phyloP scores from a whole-genome alignment of 2,797 vertebrate species.

The Rousettus madagascariensis region DNA sequence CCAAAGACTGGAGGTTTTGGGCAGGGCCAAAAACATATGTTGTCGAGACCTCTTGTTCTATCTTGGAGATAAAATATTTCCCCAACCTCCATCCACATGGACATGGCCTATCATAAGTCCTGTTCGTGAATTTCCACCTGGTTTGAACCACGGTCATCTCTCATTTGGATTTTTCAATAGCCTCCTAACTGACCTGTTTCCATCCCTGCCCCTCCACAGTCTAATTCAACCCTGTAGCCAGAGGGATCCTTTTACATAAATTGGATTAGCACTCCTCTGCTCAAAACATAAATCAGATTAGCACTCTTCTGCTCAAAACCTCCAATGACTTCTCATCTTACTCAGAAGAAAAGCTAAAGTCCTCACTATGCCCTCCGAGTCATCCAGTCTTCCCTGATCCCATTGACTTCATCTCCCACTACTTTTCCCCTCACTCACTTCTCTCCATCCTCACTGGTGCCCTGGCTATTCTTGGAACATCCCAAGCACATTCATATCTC shows the following conservation, averaged over 20 bases:
- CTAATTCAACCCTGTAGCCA: neutral
- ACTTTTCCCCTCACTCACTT: neutral
- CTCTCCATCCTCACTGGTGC: neutral
- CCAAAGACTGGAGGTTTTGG: neutral
- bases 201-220: neutral
- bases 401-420: neutral
- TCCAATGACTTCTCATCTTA: neutral
- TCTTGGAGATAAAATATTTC: neutral
- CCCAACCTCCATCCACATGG: neutral
- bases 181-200: neutral
- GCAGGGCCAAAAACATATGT: neutral
- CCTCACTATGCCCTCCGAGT: neutral
- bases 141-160: neutral
- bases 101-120: neutral
- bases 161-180: neutral
- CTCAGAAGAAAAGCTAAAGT: neutral
- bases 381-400: neutral
- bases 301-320: neutral
- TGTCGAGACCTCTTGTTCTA: neutral
- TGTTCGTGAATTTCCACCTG: neutral
- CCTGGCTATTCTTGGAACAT: neutral
- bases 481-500: neutral
- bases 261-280: neutral
- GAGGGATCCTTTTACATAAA: neutral
- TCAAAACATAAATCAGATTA: neutral